phyloP scores from a whole-genome alignment of 2,797 vertebrate species.

The Anguilla pacifica region DNA sequence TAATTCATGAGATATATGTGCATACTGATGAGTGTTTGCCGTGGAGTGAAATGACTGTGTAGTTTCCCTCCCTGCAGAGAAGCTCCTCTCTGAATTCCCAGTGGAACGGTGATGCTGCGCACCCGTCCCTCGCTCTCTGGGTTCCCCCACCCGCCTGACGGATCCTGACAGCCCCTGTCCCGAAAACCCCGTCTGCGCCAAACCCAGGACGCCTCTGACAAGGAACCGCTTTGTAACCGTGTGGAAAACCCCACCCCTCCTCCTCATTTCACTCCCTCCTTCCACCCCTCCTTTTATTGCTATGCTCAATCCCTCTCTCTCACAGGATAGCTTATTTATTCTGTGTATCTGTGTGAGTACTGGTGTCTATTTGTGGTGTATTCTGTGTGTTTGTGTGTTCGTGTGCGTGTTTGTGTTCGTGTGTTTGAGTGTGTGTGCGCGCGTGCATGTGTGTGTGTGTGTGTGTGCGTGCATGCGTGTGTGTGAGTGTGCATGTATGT shows the following conservation, averaged over 20 bases:
- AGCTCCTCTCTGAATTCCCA: not conserved
- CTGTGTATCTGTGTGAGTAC: slow-evolving; percentile 24
- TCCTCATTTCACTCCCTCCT: not conserved
- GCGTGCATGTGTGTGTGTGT: too few species aligned
- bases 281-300: not conserved
- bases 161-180: slow-evolving; percentile 1
- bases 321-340: slow-evolving; percentile 41
- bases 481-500: not conserved
- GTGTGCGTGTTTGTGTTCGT: not conserved
- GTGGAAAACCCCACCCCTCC: slow-evolving; percentile 20
- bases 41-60: not conserved
- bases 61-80: not conserved
- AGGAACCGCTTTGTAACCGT: slow-evolving; percentile 54
- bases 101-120: not conserved
- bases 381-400: not conserved
- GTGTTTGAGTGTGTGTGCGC: not conserved
- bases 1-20: slow-evolving; percentile 24
- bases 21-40: slow-evolving; percentile 24
- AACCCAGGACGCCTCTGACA: slow-evolving; percentile 50
- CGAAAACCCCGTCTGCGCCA: slow-evolving; percentile 47
- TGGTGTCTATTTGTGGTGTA: not conserved
- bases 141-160: slow-evolving; percentile 36
- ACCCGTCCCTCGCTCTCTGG: slow-evolving; percentile 48
- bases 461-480: not conserved
- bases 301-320: slow-evolving; percentile 13